Evolutionary conservation across 2,113 vertebrate species (phyloP).

Genomic region (Melanotaenia duboulayi): DNA sequence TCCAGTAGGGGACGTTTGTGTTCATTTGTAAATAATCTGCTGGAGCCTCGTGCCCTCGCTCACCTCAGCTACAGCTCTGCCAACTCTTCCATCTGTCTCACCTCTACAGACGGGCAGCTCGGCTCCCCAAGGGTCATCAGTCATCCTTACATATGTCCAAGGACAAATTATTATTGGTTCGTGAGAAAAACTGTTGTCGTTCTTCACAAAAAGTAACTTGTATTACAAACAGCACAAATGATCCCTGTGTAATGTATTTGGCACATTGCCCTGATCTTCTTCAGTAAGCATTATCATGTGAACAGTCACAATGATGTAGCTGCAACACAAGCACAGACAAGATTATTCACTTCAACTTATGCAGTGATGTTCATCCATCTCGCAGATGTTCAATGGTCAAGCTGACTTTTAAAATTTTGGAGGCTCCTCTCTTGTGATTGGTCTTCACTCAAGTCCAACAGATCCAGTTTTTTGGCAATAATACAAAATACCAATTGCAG

Average conservation of each 20-base stretch:
- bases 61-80: constrained; percentile 25
- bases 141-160: constrained; percentile 45
- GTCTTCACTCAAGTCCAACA: too few relatives aligned
- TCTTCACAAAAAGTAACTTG: not conserved
- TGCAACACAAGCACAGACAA: not conserved
- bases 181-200: constrained; percentile 12
- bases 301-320: constrained; percentile 11
- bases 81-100: constrained; percentile 56
- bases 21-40: constrained; percentile 34
- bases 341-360: too few relatives aligned
- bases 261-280: not conserved
- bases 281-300: not conserved
- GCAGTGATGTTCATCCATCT: not conserved
- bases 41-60: constrained; percentile 24
- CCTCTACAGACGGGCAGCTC: constrained; percentile 25
- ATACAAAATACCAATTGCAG: too few relatives aligned
- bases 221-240: not conserved
- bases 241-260: not conserved
- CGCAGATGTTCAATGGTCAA: not conserved
- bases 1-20: constrained; percentile 5
- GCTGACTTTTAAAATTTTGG: not conserved
- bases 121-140: constrained; percentile 35
- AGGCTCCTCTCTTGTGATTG: not conserved
- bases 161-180: constrained; percentile 33
- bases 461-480: too few relatives aligned